Evolutionary conservation across 2,888 invertebrate species (phyloP), one percentile per base, ranked within the genome.

Genomic region (Camptogramma bilineatum): DNA sequence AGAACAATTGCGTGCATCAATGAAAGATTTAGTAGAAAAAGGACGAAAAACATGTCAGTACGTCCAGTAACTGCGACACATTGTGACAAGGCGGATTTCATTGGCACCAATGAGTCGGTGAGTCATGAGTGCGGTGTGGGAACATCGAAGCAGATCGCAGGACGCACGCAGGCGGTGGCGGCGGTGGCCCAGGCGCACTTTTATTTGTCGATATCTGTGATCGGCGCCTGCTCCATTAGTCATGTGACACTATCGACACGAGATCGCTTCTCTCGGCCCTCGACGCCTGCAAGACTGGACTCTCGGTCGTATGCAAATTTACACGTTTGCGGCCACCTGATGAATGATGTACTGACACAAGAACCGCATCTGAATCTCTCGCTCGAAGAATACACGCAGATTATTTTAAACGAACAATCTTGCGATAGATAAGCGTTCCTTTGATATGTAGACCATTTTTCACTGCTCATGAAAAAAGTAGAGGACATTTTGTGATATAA

Each of bases 201-300:
- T 91, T 90, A 90, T 91, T 90, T 87, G 86, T 83, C 83, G 87
- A 88, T 91, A 91, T 91, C 91, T 82, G 80, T 83, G 88, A 88
- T 89, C 92, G 91, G 92, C 91, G 92, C 91, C 91, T 84, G 88
- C 86, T 87, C 91, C 92, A 92, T 92, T 93, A 92, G 90, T 93
- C 92, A 91, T 88, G 86, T 91, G 92, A 92, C 92, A 91, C 83
- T 91, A 92, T 92, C 92, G 89, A 90, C 87, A 85, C 81, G 83
- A 86, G 85, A 91, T 91, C 92, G 84, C 78, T 81, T 84, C 87
- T 85, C 86, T 81, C 81, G 83, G 82, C 81, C 80, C 82, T 86
- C 84, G 86, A 82, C 82, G 86, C 84, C 84, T 77, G 82, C 82
- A 74, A 81, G 82, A 82, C 81, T 81, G 78, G 78, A 82, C 81